Percentiles rank a stretch among this genome's conserved stretches.
Evolutionary conservation across 2,888 invertebrate genomes (phyloP).

Genomic region (Ligdia adustata): DNA sequence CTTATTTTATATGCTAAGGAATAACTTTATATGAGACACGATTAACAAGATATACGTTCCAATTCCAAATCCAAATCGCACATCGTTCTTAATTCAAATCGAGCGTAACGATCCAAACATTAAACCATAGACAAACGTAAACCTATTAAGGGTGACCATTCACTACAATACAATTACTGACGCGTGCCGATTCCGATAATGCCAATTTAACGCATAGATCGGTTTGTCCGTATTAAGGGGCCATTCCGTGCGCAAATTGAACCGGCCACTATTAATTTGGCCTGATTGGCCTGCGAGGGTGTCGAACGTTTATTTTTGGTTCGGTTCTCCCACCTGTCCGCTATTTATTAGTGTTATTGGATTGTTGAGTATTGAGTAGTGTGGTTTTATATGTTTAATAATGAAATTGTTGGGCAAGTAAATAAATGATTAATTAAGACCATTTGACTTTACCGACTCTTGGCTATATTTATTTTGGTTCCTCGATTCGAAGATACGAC

Average conservation of each 20-base stretch:
- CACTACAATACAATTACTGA: conserved; percentile 65
- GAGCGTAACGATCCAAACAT: conserved; percentile 37
- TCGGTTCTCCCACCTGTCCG: conserved; percentile 22
- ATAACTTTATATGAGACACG: too few relatives aligned
- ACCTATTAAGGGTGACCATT: conserved; percentile 61
- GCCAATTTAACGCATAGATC: conserved; percentile 68
- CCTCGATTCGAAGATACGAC: too few relatives aligned
- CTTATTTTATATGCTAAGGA: too few relatives aligned
- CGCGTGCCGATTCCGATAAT: conserved; percentile 76
- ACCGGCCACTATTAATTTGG: conserved; percentile 68
- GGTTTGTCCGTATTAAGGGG: conserved; percentile 53
- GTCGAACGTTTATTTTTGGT: conserved; percentile 41
- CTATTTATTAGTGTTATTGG: conserved; percentile 9
- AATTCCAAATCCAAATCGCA: conserved; percentile 12
- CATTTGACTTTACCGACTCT: too few relatives aligned
- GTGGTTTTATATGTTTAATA: too few relatives aligned
- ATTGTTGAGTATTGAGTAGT: background rate
- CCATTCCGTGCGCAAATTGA: conserved; percentile 68
- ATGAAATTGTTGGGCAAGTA: too few relatives aligned
- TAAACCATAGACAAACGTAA: conserved; percentile 64
- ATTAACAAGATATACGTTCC: too few relatives aligned
- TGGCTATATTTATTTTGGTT: too few relatives aligned
- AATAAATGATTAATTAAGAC: too few relatives aligned
- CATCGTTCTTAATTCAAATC: conserved; percentile 56
- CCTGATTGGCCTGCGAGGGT: conserved; percentile 55